phyloP scores from a whole-genome alignment of 1,140 invertebrate species.

The Grapholita molesta region DNA sequence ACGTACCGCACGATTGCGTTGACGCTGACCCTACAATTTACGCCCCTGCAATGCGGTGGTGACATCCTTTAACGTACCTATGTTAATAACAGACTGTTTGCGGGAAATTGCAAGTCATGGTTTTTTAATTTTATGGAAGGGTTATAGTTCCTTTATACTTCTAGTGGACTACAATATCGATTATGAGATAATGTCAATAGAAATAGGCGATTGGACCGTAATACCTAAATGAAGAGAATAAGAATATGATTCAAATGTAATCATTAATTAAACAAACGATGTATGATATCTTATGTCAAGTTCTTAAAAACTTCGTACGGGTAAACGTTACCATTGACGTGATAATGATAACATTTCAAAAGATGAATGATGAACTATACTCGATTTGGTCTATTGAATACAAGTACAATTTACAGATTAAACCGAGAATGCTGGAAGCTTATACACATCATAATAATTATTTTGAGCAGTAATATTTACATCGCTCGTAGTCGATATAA shows the following conservation, averaged over 20 bases:
- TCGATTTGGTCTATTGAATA: no score
- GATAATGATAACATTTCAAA: no score
- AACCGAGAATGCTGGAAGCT: no score
- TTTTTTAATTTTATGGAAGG: conserved; percentile 20
- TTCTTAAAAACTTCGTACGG: no score
- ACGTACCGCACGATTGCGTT: conserved; percentile 27
- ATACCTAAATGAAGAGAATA: not conserved
- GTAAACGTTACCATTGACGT: no score
- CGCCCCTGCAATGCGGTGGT: conserved; percentile 21
- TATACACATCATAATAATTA: no score
- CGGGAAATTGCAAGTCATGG: conserved; percentile 36
- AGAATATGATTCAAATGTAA: no score
- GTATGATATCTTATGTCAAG: not conserved
- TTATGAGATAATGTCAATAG: not conserved
- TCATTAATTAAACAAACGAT: no score
- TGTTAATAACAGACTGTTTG: conserved; percentile 39
- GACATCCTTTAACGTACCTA: conserved; percentile 37
- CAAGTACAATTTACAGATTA: no score
- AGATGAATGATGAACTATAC: no score
- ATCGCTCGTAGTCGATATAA: no score
- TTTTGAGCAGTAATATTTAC: no score
- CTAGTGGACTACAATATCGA: not conserved
- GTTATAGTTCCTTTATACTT: not conserved
- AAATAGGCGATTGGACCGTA: not conserved
- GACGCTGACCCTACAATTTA: conserved; percentile 20